A percentile compares a stretch with the other conserved stretches of the same genome.
These are phyloP conservation scores for Cheilosia urbana DNA, from an alignment of 2,888 invertebrate species.

Conservation along the genomic window DNA sequence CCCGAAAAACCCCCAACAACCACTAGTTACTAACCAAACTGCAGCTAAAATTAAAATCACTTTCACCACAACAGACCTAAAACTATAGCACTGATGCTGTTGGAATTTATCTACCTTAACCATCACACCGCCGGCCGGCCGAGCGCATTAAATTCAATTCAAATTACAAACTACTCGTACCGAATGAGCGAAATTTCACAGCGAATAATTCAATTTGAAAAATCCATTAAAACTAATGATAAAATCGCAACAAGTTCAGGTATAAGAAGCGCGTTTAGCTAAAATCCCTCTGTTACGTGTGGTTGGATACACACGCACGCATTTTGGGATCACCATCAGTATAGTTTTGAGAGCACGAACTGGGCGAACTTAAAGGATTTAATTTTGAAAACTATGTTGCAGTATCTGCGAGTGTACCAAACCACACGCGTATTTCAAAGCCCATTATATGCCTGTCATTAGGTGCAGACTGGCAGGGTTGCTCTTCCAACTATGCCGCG, in stretches of 20 bases:
- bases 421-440: slow-evolving; percentile 43
- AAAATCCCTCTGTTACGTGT: neutral
- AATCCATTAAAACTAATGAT: slow-evolving; percentile 64
- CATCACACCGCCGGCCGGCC: neutral
- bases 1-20: neutral
- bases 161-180: slow-evolving; percentile 37
- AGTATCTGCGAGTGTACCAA: slow-evolving; percentile 25
- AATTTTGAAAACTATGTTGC: slow-evolving; percentile 16
- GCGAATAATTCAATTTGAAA: slow-evolving; percentile 62
- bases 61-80: neutral
- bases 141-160: slow-evolving; percentile 51
- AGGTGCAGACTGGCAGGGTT: slow-evolving; percentile 35
- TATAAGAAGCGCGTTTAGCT: neutral
- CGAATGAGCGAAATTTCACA: slow-evolving; percentile 48
- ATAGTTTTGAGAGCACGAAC: neutral
- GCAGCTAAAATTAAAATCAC: neutral
- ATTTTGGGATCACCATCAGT: neutral
- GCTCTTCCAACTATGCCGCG: neutral
- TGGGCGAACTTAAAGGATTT: slow-evolving; percentile 8
- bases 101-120: neutral
- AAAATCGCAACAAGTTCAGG: slow-evolving; percentile 62
- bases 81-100: neutral
- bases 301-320: too few relatives aligned
- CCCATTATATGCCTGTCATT: slow-evolving; percentile 57
- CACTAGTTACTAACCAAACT: slow-evolving; percentile 8